These are phyloP conservation scores for Forbesichthys agassizii DNA, from an alignment of 2,113 vertebrate genomes.

Conservation along the genomic window DNA sequence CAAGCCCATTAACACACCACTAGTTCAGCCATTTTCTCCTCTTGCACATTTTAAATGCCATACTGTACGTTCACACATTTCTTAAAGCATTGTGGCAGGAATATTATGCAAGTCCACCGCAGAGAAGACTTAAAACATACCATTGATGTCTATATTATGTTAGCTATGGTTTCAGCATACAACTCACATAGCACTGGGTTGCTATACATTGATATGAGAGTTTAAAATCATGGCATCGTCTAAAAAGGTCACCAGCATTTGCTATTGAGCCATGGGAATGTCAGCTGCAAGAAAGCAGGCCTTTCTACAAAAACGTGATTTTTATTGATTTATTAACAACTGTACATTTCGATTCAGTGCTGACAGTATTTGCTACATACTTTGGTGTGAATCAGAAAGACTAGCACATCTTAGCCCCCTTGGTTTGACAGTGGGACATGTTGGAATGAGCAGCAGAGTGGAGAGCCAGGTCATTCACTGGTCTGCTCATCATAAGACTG, in stretches of 20 bases:
- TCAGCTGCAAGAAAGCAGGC: not conserved
- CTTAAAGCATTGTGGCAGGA: constrained; percentile 15
- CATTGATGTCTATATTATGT: too few relatives aligned
- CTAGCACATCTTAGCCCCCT: constrained; percentile 29
- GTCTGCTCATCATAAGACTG: constrained; percentile 8
- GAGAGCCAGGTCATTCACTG: constrained; percentile 39
- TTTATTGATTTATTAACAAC: constrained; percentile 81
- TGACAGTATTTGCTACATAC: constrained; percentile 83
- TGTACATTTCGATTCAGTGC: constrained; percentile 79
- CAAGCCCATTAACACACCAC: constrained; percentile 49
- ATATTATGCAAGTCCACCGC: not conserved
- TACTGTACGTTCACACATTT: not conserved
- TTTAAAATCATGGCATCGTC: not conserved
- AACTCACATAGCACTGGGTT: not conserved
- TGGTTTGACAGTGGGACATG: constrained; percentile 47
- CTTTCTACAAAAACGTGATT: constrained; percentile 70
- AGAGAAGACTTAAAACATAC: too few relatives aligned
- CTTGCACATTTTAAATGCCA: constrained; percentile 23
- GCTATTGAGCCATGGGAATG: not conserved
- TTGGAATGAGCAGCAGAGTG: constrained; percentile 52
- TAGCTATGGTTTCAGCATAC: not conserved
- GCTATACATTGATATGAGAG: too few relatives aligned
- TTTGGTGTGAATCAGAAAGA: constrained; percentile 80
- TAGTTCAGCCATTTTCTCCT: constrained; percentile 18
- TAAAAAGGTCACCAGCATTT: not conserved